These are phyloP conservation scores for Neodiprion lecontei DNA, from an alignment of 1,140 invertebrate genomes.

Conservation along the genomic window DNA sequence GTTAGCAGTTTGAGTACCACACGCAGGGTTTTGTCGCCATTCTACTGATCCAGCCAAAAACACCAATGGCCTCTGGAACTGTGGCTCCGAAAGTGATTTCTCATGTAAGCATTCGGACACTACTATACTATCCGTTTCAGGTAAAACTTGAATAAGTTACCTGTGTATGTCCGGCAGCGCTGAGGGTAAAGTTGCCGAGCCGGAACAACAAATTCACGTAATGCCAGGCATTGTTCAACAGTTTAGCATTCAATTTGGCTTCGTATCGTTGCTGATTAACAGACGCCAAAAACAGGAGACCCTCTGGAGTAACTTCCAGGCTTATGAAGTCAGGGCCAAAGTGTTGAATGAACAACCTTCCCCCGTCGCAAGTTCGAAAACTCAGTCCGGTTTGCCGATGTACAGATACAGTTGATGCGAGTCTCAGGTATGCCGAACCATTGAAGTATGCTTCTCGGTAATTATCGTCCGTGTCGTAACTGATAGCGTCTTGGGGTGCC, in stretches of 20 bases:
- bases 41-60: too few relatives aligned
- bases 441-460: slow-evolving; percentile 82
- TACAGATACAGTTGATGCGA: slow-evolving; percentile 74
- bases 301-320: slow-evolving; percentile 70
- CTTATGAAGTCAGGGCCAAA: slow-evolving; percentile 72
- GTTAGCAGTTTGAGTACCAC: too few relatives aligned
- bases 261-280: slow-evolving; percentile 66
- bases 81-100: too few relatives aligned
- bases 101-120: neutral
- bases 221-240: slow-evolving; percentile 84
- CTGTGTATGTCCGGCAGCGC: slow-evolving; percentile 63
- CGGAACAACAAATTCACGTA: slow-evolving; percentile 73
- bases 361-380: slow-evolving; percentile 80
- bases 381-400: slow-evolving; percentile 80
- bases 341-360: slow-evolving; percentile 76
- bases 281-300: slow-evolving; percentile 70
- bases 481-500: slow-evolving; percentile 35
- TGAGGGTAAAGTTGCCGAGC: slow-evolving; percentile 71
- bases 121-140: neutral
- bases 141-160: slow-evolving; percentile 39
- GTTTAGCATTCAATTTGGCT: slow-evolving; percentile 68
- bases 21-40: too few relatives aligned
- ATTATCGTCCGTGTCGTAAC: slow-evolving; percentile 45
- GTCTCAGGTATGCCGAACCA: slow-evolving; percentile 75
- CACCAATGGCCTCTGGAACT: too few relatives aligned